These are phyloP conservation scores for Porites lobata DNA, from an alignment of 92 coral and sea anemone genomes.

Conservation along the genomic window DNA sequence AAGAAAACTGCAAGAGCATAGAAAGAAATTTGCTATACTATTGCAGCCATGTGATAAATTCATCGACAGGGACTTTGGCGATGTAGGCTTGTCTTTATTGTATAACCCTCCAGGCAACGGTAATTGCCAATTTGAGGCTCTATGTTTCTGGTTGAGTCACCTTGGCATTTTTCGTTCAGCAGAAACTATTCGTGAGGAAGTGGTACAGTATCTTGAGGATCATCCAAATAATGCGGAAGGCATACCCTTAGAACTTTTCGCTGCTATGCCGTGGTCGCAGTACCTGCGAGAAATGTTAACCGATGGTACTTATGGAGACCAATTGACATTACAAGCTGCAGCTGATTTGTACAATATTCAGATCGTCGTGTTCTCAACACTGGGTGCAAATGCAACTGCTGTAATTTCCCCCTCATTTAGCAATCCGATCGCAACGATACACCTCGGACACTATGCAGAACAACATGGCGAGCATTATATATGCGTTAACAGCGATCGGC, in stretches of 20 bases:
- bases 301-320: slow-evolving; percentile 54
- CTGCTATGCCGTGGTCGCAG: slow-evolving; percentile 36
- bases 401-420: slow-evolving; percentile 53
- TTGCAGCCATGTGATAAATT: slow-evolving; percentile 18
- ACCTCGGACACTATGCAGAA: slow-evolving; percentile 61
- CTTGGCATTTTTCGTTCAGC: slow-evolving; percentile 44
- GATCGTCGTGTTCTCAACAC: slow-evolving; percentile 41
- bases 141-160: slow-evolving; percentile 32
- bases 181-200: slow-evolving; percentile 42
- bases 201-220: slow-evolving; percentile 30
- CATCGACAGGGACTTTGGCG: slow-evolving; percentile 24
- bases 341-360: slow-evolving; percentile 48
- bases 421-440: slow-evolving; percentile 46
- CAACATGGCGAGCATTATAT: slow-evolving; percentile 48
- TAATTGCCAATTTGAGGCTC: slow-evolving; percentile 47
- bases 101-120: slow-evolving; percentile 61
- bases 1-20: not conserved
- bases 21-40: slow-evolving; percentile 12
- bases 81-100: slow-evolving; percentile 33
- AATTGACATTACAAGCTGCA: slow-evolving; percentile 62
- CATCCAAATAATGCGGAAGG: slow-evolving; percentile 44
- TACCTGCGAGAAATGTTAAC: slow-evolving; percentile 38
- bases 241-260: slow-evolving; percentile 44
- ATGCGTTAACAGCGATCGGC: slow-evolving; percentile 35
- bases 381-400: slow-evolving; percentile 57